Evolutionary conservation across 1,140 invertebrate genomes (phyloP), one percentile per base, ranked within the genome.

Genomic region (Eulimnadia texana): DNA sequence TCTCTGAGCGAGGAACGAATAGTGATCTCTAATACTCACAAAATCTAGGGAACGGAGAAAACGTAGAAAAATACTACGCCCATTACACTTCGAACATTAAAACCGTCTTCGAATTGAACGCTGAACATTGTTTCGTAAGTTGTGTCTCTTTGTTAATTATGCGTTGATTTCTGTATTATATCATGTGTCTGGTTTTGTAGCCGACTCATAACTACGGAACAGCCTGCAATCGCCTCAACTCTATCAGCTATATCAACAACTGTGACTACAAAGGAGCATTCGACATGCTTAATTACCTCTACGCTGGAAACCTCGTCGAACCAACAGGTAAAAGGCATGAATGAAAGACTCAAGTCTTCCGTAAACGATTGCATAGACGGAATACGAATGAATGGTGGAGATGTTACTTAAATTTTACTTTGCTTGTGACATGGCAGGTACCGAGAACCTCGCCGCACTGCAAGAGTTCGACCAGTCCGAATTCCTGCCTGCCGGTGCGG

Each of bases 231-330:
- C 58, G 60, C 19, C 29, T 60, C 3, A 64, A 64, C 23, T 64
- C 55, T 3, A 53, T 47, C 22, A n/a, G 29, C 20, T 75, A 68
- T 56, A 60, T 76, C 22, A 72, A 70, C 64, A 71, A 74, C 55
- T 75, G 74, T 63, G 64, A 67, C 29, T 75, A 74, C 63, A 66
- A 70, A 33, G 70, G 70, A 6, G 73, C 73, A 20, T 74, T 66
- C 64, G 66, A 74, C 33, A 66, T 73, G 24, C 64, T 76, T 0
- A 73, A 73, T 62, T 66, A 68, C 54, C 67, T 76, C 19, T 73
- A 75, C 64, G 70, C 71, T 13, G 68, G 68, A 49, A 51, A 60
- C n/a, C 57, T 69, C 10, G 28, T 11, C 16, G 22, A 60, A 29
- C 68, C 68, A 11, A 49, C 55, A 20, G 23, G 55, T 58, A 58